Evolutionary conservation across 2,888 invertebrate species (phyloP), one percentile per base, ranked within the genome.

Genomic region (Steinernema carpocapsae): DNA sequence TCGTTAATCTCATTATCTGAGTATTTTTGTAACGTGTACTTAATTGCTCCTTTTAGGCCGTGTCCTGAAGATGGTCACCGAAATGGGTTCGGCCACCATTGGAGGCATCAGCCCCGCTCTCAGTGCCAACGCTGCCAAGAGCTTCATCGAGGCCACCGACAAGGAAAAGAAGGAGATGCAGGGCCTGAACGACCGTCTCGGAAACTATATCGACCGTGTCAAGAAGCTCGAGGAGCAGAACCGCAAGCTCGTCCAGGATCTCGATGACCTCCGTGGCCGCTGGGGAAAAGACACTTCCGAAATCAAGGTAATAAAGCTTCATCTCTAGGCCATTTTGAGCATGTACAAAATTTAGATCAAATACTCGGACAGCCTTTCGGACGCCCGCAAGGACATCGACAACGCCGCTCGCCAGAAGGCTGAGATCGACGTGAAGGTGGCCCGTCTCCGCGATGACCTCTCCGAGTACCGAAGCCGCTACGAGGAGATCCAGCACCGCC

Each of bases 201-300:
- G 89, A 83, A 87, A 86, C 86, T 90, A 90, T 87, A 90, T 90
- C 79, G 90, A 90, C 84, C 89, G 87, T n/a, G 87, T 87, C 71
- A 87, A 87, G 80, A 82, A 83, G 56, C 81, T 87, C 73, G 87
- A 87, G 76, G 87, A 85, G 77, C 85, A 86, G 79, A 87, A 87
- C 79, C 79, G 87, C 32, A 85, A 87, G 76, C 79, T 87, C 64
- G 87, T 86, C 42, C 83, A 83, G 45, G 87, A 87, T 72, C 77
- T 87, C 76, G 87, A 87, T 76, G 86, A 86, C 71, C 78, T 87
- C 71, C 79, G 87, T 42, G 84, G 85, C 43, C 84, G 84, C 73
- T 87, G 87, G 87, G 87, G 87, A 76, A 87, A 87, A 76, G 87
- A 87, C 80, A 87, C 87, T 32, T 78, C 80, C 43, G 85, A 86